Base-by-base conservation (phyloP, 2,888 invertebrate species). In the Lamellibrachia satsuma region DNA sequence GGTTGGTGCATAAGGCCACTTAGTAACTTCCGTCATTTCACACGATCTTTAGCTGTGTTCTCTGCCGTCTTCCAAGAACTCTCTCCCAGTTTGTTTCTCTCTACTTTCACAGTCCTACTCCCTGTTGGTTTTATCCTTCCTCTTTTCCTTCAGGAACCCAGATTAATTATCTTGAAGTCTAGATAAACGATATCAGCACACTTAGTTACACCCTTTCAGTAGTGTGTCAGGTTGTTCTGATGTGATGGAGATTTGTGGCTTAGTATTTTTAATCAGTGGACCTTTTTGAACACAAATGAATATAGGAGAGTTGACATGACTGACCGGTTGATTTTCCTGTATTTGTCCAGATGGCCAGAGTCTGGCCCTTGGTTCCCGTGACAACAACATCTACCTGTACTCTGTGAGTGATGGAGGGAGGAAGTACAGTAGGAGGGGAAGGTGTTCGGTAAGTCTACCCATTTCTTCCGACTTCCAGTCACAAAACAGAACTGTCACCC, bases 381-480 rank as follows among this genome's bases (percentile, higher is more conserved):
- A 99, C 97, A 98, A 98, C 97, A 97, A 98, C 96, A 98, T 99
- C 95, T 99, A 99, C 97, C 97, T 99, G 94, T 98, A 99, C 97
- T 98, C 98, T 96, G 98, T 98, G 4, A 97, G 97, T 92, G 98
- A 98, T 93, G 97, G 97, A 95, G 98, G 98, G n/a, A 97, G 97
- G 27, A 97, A 98, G 94, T 98, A 98, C 97, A 97, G 97, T 94
- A 97, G 98, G 93, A 97, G 98, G 94, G 98, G 98, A 90, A 97
- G 98, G 95, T 99, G 99, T 96, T 97, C 98, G 97, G 98, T 98
- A 96, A 97, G 98, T 95, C 15, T 27, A 6, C 75, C 75, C 22
- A 75, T 15, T 15, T 60, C 60, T 1, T 60, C 60, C 9, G 0
- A 11, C 60, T 15, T 60, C 15, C 1, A 15, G 1, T 60, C 60